Evolutionary conservation across 2,113 vertebrate genomes (phyloP).

Genomic region (Trichomycterus rosablanca): DNA sequence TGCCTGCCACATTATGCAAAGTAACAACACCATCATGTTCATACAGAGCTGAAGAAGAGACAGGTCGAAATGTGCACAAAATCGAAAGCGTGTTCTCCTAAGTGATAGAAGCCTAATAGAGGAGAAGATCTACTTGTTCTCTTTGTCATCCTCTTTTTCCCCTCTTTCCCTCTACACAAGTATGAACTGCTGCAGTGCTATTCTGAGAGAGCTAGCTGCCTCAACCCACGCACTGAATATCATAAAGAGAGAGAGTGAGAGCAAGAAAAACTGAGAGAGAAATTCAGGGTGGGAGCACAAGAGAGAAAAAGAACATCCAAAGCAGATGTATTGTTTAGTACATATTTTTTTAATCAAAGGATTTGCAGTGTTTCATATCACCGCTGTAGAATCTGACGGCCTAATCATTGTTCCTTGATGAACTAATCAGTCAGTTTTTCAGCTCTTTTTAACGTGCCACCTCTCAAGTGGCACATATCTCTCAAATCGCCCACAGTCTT

Average conservation of each 20-base stretch:
- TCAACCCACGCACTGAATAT: constrained; percentile 75
- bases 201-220: constrained; percentile 77
- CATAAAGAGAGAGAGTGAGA: constrained; percentile 68
- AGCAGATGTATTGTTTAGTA: constrained; percentile 30
- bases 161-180: constrained; percentile 34
- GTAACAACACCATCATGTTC: background rate
- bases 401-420: constrained; percentile 3
- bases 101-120: constrained; percentile 21
- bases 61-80: background rate
- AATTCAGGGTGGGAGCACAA: constrained; percentile 25
- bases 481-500: constrained; percentile 43
- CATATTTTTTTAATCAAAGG: constrained; percentile 3
- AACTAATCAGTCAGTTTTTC: constrained; percentile 21
- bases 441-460: constrained; percentile 29
- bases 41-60: background rate
- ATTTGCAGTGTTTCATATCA: constrained; percentile 8
- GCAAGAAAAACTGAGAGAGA: constrained; percentile 24
- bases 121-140: constrained; percentile 33
- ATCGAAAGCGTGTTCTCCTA: constrained; percentile 4
- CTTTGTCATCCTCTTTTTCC: constrained; percentile 39
- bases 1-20: background rate
- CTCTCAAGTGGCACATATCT: constrained; percentile 39
- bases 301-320: constrained; percentile 50
- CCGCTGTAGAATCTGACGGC: constrained; percentile 11
- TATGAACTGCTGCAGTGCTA: constrained; percentile 68